Evolutionary conservation across 2,888 invertebrate species (phyloP), one percentile per base, ranked within the genome.

Genomic region (Neoscelio sp.): DNA sequence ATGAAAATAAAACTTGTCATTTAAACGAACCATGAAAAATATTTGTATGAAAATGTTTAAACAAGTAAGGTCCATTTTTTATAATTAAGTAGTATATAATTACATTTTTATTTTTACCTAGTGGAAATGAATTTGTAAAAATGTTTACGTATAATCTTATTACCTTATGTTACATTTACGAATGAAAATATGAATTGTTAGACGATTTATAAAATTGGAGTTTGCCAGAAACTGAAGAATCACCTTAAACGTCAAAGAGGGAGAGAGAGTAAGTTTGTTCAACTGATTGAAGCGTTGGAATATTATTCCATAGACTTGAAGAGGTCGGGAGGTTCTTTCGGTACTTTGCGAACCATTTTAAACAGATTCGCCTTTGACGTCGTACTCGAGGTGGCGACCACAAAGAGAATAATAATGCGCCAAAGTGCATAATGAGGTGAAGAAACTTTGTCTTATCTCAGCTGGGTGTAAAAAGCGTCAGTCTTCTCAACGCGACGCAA

Each of bases 391-490:
- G 80, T 77, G 78, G 77, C 75, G 74, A 80, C 78, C 78, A 82
- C 85, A 86, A 85, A 86, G 85, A 84, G 85, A 85, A 87, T 86
- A 85, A 86, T 86, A 85, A 87, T 84, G 85, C 85, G 84, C 81
- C 83, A 82, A 83, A 85, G 85, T 85, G 86, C 84, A 86, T 85
- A 85, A 87, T 85, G 86, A 84, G 83, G 84, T 84, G 81, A 84
- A 84, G 85, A 83, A 85, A 84, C 82, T 81, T 80, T 75, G 67
- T 62, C 62, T 80, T 80, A 79, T 82, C 80, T 71, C 56, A 46
- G 62, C 50, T 62, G 64, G 54, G 52, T 23, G 74, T 60, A 70
- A 80, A 78, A 80, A 78, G 79, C 65, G 26, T 35, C 50, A 46
- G 17, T 50, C 28, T 68, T 58, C 17, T 35, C 50, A 4, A n/a